Evolutionary conservation across 1,140 invertebrate genomes (phyloP).

Genomic region (Cepaea nemoralis): DNA sequence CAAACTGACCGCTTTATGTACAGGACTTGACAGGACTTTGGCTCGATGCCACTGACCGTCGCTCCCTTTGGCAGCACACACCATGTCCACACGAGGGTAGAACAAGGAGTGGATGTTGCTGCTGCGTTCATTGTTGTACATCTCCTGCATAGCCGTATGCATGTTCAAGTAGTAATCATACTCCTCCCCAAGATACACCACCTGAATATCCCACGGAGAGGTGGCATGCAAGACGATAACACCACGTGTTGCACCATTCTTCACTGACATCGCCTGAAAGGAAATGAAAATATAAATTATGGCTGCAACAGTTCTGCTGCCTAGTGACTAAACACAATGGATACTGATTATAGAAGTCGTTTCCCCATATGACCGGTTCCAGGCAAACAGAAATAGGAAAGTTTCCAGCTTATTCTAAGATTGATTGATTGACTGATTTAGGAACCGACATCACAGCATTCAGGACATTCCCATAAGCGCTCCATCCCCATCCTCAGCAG

Average conservation of each 20-base stretch:
- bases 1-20: slow-evolving; percentile 24
- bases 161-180: slow-evolving; percentile 28
- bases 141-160: slow-evolving; percentile 27
- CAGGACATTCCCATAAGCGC: too few relatives aligned
- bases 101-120: slow-evolving; percentile 4
- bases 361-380: too few relatives aligned
- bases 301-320: not conserved
- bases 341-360: too few relatives aligned
- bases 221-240: not conserved
- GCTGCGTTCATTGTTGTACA: slow-evolving; percentile 15
- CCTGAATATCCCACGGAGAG: slow-evolving; percentile 22
- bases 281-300: slow-evolving; percentile 6
- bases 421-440: too few relatives aligned
- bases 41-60: slow-evolving; percentile 28
- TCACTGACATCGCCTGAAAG: slow-evolving; percentile 20
- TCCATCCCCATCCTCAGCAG: too few relatives aligned
- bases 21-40: slow-evolving; percentile 1
- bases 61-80: slow-evolving; percentile 10
- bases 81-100: slow-evolving; percentile 17
- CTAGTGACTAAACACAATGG: too few relatives aligned
- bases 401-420: too few relatives aligned
- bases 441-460: too few relatives aligned
- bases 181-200: slow-evolving; percentile 11
- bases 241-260: not conserved
- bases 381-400: too few relatives aligned